phyloP scores from a whole-genome alignment of 1,140 invertebrate genomes.

The Drosophila subpulchrella region DNA sequence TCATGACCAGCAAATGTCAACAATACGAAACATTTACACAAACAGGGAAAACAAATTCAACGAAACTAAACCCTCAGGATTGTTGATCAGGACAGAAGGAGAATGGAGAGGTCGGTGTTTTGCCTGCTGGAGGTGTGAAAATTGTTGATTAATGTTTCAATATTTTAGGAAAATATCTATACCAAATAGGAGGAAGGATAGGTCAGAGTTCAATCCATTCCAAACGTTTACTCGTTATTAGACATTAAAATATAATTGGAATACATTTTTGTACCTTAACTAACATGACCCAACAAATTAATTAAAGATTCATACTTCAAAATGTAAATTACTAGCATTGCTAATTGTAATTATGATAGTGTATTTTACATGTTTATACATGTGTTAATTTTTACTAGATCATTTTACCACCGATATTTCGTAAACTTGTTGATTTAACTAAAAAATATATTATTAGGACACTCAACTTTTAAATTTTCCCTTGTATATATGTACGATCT shows the following conservation, averaged over 20 bases:
- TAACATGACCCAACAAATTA: too few relatives aligned
- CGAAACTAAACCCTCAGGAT: constrained; percentile 58
- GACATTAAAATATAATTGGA: too few relatives aligned
- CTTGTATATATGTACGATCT: too few relatives aligned
- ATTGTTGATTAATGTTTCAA: constrained; percentile 77
- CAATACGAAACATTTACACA: constrained; percentile 73
- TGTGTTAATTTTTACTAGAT: too few relatives aligned
- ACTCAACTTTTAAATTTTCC: too few relatives aligned
- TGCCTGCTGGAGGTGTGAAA: constrained; percentile 70
- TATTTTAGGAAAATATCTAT: constrained; percentile 30
- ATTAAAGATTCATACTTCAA: too few relatives aligned
- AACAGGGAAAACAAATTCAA: constrained; percentile 48
- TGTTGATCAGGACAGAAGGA: constrained; percentile 44
- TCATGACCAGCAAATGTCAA: constrained; percentile 82
- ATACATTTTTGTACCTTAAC: too few relatives aligned
- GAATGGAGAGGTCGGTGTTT: constrained; percentile 15
- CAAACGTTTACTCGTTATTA: not conserved
- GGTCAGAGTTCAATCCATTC: not conserved
- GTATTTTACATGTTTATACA: too few relatives aligned
- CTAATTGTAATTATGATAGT: too few relatives aligned
- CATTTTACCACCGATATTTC: too few relatives aligned
- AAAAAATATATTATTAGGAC: accelerated
- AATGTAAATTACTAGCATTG: too few relatives aligned
- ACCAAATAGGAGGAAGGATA: not conserved
- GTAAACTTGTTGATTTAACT: too few relatives aligned